phyloP scores from a whole-genome alignment of 2,113 vertebrate species.

The Megaceryle torquata region DNA sequence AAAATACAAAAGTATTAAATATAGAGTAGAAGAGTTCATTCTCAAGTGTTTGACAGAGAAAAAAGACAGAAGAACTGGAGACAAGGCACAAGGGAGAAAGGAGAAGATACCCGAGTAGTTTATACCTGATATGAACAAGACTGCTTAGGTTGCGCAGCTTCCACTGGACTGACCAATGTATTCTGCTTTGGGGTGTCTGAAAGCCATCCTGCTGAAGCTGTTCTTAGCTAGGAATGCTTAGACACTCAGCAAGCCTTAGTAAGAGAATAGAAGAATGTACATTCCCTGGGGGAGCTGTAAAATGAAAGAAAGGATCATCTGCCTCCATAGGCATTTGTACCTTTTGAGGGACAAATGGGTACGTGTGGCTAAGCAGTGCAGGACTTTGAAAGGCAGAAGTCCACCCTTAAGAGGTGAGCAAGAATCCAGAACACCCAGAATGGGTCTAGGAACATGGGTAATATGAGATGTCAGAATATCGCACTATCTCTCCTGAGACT shows the following conservation, averaged over 20 bases:
- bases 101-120: not conserved
- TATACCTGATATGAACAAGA: not conserved
- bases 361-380: not conserved
- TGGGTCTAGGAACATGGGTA: not conserved
- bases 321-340: not conserved
- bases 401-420: not conserved
- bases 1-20: not conserved
- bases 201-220: not conserved
- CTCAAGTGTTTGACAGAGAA: not conserved
- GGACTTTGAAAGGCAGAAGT: not conserved
- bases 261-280: not conserved
- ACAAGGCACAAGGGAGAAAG: not conserved
- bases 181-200: not conserved
- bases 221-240: not conserved
- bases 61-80: not conserved
- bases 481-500: not conserved
- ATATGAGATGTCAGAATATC: accelerated
- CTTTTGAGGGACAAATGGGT: not conserved
- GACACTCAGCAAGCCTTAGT: not conserved
- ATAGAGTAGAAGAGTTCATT: not conserved
- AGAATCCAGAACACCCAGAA: not conserved
- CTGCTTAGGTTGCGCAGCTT: not conserved
- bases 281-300: not conserved
- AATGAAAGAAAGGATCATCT: not conserved
- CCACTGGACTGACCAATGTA: not conserved